Percentiles rank a stretch among this genome's conserved stretches.
phyloP scores from a whole-genome alignment of 2,888 invertebrate species.

The Eurois occulta region DNA sequence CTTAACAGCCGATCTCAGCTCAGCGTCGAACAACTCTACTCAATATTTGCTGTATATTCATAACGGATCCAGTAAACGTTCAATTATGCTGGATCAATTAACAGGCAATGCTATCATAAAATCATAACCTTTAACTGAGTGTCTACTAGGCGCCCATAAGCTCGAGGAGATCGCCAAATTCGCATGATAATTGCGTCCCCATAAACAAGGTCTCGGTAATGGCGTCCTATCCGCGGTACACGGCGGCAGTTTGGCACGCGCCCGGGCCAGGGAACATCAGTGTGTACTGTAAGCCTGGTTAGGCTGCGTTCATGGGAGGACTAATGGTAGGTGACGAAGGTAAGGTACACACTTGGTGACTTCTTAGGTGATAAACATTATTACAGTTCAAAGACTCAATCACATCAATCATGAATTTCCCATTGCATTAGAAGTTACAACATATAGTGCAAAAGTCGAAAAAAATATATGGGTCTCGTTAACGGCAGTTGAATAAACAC shows the following conservation, averaged over 20 bases:
- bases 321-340: conserved; percentile 20
- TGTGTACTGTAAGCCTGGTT: conserved; percentile 46
- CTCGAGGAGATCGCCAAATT: conserved; percentile 44
- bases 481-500: neutral
- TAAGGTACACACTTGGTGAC: conserved; percentile 12
- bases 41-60: no score
- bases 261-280: conserved; percentile 58
- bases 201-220: conserved; percentile 66
- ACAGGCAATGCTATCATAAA: neutral
- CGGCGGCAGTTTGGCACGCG: conserved; percentile 70
- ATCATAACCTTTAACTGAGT: conserved; percentile 6
- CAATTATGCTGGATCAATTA: no score
- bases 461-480: neutral
- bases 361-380: neutral
- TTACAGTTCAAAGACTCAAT: neutral
- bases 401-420: neutral
- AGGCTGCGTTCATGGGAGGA: conserved; percentile 36
- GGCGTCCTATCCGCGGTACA: conserved; percentile 44
- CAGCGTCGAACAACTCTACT: no score
- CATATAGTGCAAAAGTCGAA: neutral
- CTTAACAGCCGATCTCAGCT: no score
- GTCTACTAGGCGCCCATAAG: conserved; percentile 37
- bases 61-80: no score
- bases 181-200: conserved; percentile 59
- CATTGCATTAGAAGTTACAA: neutral